phyloP scores from a whole-genome alignment of 2,888 invertebrate species.

The Plagiodera versicolora region DNA sequence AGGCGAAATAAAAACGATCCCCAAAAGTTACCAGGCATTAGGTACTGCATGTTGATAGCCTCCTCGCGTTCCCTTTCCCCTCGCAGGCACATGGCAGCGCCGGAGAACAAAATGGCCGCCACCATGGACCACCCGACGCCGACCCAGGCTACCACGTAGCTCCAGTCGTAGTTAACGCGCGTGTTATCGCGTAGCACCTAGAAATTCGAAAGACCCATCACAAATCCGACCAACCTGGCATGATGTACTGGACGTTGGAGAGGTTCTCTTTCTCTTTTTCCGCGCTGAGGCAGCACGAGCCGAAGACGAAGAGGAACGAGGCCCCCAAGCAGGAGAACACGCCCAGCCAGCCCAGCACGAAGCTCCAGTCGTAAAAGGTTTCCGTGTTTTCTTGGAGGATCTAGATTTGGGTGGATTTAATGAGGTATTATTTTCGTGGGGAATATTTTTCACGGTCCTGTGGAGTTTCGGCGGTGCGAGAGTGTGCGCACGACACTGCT shows the following conservation, averaged over 20 bases:
- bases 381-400: constrained; percentile 73
- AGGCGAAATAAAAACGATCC: constrained; percentile 23
- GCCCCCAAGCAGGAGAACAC: constrained; percentile 75
- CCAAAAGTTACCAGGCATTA: constrained; percentile 83
- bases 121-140: constrained; percentile 90
- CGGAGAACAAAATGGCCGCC: constrained; percentile 89
- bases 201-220: constrained; percentile 31
- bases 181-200: constrained; percentile 86
- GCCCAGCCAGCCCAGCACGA: constrained; percentile 81
- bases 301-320: constrained; percentile 77
- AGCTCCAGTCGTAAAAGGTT: constrained; percentile 83
- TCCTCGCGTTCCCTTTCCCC: constrained; percentile 93
- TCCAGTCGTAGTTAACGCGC: constrained; percentile 91
- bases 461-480: background rate
- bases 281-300: constrained; percentile 75
- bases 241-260: constrained; percentile 84
- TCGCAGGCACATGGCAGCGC: constrained; percentile 91
- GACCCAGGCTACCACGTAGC: constrained; percentile 96
- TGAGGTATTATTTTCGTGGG: constrained; percentile 9
- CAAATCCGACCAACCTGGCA: constrained; percentile 68
- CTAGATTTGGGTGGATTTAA: constrained; percentile 50
- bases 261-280: constrained; percentile 75
- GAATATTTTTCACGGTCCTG: background rate
- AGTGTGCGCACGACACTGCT: no score
- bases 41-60: constrained; percentile 95